Percentiles rank a stretch among this genome's conserved stretches.
Conservation (phyloP, 2,888 invertebrate genomes). For the Lamellibrachia columna region DNA sequence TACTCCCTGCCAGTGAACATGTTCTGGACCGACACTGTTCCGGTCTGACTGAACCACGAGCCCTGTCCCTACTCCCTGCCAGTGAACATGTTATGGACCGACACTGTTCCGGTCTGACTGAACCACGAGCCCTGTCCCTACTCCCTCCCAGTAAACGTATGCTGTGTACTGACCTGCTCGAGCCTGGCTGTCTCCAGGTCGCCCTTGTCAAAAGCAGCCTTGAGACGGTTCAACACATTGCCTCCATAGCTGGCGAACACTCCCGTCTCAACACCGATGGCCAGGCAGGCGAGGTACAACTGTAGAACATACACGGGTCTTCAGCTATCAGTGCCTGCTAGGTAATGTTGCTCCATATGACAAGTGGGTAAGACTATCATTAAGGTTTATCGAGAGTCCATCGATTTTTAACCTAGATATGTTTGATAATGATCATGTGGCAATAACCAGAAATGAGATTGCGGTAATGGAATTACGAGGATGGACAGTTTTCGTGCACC, state of each 20-base stretch:
- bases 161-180: conserved; percentile 40
- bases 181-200: conserved; percentile 53
- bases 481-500: no score
- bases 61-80: no score
- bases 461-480: no score
- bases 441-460: no score
- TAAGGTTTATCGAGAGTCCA: not conserved
- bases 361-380: not conserved
- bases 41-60: no score
- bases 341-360: not conserved
- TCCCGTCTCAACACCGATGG: conserved; percentile 51
- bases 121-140: no score
- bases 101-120: no score
- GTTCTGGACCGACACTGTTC: no score
- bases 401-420: no score
- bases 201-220: conserved; percentile 52
- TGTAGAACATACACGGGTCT: conserved; percentile 35
- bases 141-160: not conserved
- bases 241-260: conserved; percentile 53
- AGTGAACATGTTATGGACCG: no score
- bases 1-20: no score
- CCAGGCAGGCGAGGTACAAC: conserved; percentile 55
- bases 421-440: no score
- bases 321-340: not conserved
- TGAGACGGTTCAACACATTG: conserved; percentile 48